Conservation (phyloP, 2,797 vertebrate genomes). For the Petrocephalus sullivani region DNA sequence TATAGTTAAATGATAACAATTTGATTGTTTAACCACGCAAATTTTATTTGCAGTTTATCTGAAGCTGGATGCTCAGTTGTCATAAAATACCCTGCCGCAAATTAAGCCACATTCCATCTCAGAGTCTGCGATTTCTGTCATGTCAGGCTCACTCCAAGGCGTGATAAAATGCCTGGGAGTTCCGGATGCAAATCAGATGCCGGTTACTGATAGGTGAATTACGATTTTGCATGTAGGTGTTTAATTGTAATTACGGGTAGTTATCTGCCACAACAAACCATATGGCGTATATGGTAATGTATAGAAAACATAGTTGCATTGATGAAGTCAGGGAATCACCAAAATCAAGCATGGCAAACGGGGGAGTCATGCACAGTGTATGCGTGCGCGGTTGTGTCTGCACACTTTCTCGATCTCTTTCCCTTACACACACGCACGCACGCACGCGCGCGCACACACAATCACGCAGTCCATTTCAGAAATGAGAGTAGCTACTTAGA, state of each 20-base stretch:
- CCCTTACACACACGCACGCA: neutral
- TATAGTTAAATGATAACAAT: neutral
- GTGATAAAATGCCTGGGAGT: too few species aligned
- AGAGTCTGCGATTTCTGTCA: neutral
- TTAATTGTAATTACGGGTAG: neutral
- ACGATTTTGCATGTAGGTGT: neutral
- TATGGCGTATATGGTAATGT: neutral
- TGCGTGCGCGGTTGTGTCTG: neutral
- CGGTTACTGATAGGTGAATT: neutral
- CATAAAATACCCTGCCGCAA: neutral
- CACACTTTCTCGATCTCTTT: neutral
- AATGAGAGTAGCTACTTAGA: conserved; percentile 17
- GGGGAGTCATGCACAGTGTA: neutral
- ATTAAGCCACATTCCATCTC: neutral
- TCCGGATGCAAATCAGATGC: neutral
- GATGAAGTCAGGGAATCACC: neutral
- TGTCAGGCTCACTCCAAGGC: neutral
- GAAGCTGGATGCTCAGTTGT: neutral
- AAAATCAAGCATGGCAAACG: neutral
- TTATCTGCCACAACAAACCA: neutral
- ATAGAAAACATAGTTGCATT: neutral
- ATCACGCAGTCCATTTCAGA: conserved; percentile 5
- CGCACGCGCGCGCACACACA: neutral
- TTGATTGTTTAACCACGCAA: neutral
- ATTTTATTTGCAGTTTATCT: neutral